Conservation (phyloP, 1,140 invertebrate species). For the Ptiloglossa arizonensis region DNA sequence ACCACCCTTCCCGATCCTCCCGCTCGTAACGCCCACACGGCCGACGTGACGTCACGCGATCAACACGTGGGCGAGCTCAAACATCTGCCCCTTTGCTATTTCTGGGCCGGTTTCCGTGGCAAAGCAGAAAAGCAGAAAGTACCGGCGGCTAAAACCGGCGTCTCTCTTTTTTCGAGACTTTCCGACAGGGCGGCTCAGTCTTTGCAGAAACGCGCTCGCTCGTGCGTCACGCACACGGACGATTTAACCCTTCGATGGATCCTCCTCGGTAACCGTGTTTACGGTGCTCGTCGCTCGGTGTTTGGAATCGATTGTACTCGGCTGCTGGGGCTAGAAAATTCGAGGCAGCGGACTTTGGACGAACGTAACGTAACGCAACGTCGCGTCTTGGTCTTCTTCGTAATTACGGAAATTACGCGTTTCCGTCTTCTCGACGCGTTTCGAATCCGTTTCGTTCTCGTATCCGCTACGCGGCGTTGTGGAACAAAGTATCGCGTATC, state of each 20-base stretch:
- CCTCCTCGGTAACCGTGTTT: conserved; percentile 2
- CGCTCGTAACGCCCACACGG: conserved; percentile 70
- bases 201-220: background rate
- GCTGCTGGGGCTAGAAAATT: background rate
- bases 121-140: background rate
- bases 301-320: conserved; percentile 16
- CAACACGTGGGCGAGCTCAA: conserved; percentile 78
- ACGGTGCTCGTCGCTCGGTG: background rate
- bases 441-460: no score
- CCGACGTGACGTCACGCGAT: conserved; percentile 75
- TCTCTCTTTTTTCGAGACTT: background rate
- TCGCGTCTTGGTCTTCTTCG: no score
- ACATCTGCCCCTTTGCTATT: conserved; percentile 59
- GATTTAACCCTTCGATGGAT: conserved; percentile 5
- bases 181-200: background rate
- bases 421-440: no score
- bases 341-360: no score
- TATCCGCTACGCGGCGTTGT: no score
- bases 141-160: background rate
- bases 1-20: conserved; percentile 18
- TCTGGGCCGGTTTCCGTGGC: conserved; percentile 31
- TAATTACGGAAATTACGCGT: no score
- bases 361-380: no score
- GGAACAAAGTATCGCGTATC: no score
- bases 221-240: background rate